phyloP scores from a whole-genome alignment of 1,140 invertebrate genomes.

The Cotesia glomerata region DNA sequence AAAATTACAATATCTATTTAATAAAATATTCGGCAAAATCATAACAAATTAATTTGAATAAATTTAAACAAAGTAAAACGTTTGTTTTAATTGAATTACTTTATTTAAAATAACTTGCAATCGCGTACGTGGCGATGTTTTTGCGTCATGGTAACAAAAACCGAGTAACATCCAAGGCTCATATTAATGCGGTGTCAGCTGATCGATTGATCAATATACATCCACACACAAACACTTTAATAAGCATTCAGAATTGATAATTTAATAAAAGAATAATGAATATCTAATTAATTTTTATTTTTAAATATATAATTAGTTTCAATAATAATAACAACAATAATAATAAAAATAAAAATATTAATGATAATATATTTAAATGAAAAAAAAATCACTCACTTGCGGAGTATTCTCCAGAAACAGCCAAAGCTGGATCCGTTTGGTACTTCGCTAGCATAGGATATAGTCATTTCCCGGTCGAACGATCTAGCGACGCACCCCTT shows the following conservation, averaged over 20 bases:
- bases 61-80: too few species aligned
- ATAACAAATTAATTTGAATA: too few species aligned
- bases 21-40: too few species aligned
- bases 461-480: constrained; percentile 71
- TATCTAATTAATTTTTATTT: neutral
- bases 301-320: neutral
- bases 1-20: neutral
- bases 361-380: neutral
- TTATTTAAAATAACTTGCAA: too few species aligned
- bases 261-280: neutral
- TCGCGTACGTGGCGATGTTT: constrained; percentile 1
- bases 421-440: constrained; percentile 89
- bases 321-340: neutral
- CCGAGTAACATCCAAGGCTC: neutral
- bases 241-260: too few species aligned
- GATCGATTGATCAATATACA: neutral
- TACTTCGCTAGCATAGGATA: constrained; percentile 86
- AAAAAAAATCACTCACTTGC: constrained; percentile 73
- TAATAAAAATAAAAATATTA: too few species aligned
- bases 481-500: constrained; percentile 34
- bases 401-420: constrained; percentile 86
- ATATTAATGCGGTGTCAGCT: neutral
- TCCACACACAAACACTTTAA: too few species aligned
- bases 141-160: constrained; percentile 10
- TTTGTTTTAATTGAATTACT: too few species aligned